phyloP scores from a whole-genome alignment of 2,113 vertebrate genomes.

The Oreochromis niloticus region DNA sequence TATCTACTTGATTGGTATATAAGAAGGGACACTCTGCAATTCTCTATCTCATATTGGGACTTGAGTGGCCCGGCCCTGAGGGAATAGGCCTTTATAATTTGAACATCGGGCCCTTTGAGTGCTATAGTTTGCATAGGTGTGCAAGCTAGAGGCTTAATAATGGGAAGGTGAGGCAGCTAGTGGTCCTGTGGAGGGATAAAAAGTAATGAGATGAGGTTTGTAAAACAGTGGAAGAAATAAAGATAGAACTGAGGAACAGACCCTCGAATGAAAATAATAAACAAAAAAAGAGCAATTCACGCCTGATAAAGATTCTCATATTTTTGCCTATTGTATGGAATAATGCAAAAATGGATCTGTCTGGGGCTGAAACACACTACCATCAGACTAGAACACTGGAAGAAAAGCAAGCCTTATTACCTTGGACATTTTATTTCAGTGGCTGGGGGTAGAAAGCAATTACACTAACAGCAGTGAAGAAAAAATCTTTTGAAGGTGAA shows the following conservation, averaged over 20 bases:
- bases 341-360: slow-evolving; percentile 15
- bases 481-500: slow-evolving; percentile 43
- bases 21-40: slow-evolving; percentile 19
- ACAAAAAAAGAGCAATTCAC: slow-evolving; percentile 31
- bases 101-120: slow-evolving; percentile 22
- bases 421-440: slow-evolving; percentile 26
- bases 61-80: slow-evolving; percentile 22
- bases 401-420: slow-evolving; percentile 20
- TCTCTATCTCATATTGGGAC: slow-evolving; percentile 57
- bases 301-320: slow-evolving; percentile 5
- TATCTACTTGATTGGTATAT: slow-evolving; percentile 67
- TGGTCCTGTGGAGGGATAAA: slow-evolving; percentile 8
- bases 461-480: slow-evolving; percentile 40
- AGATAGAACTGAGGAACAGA: neutral
- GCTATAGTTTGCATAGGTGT: slow-evolving; percentile 38
- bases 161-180: slow-evolving; percentile 15
- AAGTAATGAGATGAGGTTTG: slow-evolving; percentile 41
- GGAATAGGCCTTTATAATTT: slow-evolving; percentile 51
- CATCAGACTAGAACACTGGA: neutral
- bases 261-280: slow-evolving; percentile 14
- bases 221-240: slow-evolving; percentile 3
- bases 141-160: slow-evolving; percentile 28
- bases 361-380: neutral
- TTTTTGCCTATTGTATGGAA: slow-evolving; percentile 4
- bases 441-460: slow-evolving; percentile 40